phyloP scores from a whole-genome alignment of 2,797 vertebrate species.

The Cyclura pinguis region DNA sequence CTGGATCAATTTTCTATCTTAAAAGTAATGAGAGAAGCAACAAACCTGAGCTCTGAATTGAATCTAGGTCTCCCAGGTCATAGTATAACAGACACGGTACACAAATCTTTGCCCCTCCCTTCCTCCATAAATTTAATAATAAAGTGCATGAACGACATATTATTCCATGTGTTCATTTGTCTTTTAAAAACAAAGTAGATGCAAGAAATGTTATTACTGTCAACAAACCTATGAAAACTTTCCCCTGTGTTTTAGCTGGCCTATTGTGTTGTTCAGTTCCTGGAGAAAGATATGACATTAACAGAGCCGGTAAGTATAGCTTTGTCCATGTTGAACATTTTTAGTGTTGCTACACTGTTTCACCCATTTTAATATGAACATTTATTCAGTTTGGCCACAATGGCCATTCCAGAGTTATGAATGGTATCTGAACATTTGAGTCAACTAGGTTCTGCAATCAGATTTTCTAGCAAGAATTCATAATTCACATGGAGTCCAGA shows the following conservation, averaged over 20 bases:
- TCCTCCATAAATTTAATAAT: neutral
- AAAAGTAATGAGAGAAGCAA: neutral
- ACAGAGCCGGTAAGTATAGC: slow-evolving; percentile 92
- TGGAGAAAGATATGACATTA: slow-evolving; percentile 96
- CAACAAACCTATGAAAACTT: neutral
- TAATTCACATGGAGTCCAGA: neutral
- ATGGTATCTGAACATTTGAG: neutral
- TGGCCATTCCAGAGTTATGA: neutral
- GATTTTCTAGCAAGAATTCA: neutral
- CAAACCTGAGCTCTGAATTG: neutral
- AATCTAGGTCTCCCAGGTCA: neutral
- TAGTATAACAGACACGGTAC: neutral
- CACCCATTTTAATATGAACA: slow-evolving; percentile 19
- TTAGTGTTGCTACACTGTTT: slow-evolving; percentile 26
- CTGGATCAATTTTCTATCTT: neutral
- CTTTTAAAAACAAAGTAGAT: neutral
- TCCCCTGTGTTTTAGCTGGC: slow-evolving; percentile 87
- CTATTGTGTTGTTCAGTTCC: slow-evolving; percentile 98
- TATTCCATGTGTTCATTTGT: neutral
- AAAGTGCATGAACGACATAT: neutral
- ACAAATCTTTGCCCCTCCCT: too few relatives aligned
- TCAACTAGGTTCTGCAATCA: neutral
- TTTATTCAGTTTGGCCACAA: neutral
- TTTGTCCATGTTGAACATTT: slow-evolving; percentile 26
- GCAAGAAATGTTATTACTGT: neutral